phyloP scores from a whole-genome alignment of 2,888 invertebrate species.

The Thera obeliscata region DNA sequence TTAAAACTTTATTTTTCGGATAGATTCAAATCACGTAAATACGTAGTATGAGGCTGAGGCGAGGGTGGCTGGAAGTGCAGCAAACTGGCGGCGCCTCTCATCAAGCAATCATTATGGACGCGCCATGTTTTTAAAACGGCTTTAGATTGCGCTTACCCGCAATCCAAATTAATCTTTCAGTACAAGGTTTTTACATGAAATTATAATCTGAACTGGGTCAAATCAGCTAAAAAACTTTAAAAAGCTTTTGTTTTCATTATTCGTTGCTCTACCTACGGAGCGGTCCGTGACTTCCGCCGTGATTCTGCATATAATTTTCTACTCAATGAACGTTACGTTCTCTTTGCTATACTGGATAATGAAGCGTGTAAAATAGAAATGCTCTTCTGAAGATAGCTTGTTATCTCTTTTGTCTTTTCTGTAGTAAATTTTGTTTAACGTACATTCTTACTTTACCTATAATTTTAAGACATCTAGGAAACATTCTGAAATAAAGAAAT shows the following conservation, averaged over 20 bases:
- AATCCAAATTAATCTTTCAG: conserved; percentile 76
- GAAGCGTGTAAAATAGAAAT: conserved; percentile 38
- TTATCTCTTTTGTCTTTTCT: conserved; percentile 11
- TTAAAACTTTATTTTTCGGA: conserved; percentile 42
- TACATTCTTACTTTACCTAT: background rate
- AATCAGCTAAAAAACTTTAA: conserved; percentile 53
- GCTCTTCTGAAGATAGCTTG: conserved; percentile 21
- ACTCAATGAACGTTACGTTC: conserved; percentile 66
- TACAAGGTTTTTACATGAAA: conserved; percentile 70
- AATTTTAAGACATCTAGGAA: no score
- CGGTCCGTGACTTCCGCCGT: conserved; percentile 70
- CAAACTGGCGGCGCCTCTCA: conserved; percentile 67
- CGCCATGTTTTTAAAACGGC: conserved; percentile 83
- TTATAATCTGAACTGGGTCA: conserved; percentile 55
- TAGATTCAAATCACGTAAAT: conserved; percentile 50
- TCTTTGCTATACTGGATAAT: conserved; percentile 39
- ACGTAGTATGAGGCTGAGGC: conserved; percentile 41
- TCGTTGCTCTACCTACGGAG: conserved; percentile 61
- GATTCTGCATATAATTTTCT: conserved; percentile 82
- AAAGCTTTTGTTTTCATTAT: conserved; percentile 73
- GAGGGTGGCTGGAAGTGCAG: conserved; percentile 51
- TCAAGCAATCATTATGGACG: conserved; percentile 80
- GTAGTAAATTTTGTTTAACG: background rate
- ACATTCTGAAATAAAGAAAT: background rate
- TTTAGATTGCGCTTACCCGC: conserved; percentile 69